Percentiles rank a stretch among this genome's conserved stretches.
Evolutionary conservation across 2,797 vertebrate species (phyloP).

Genomic region (Eupleurogrammus muticus): DNA sequence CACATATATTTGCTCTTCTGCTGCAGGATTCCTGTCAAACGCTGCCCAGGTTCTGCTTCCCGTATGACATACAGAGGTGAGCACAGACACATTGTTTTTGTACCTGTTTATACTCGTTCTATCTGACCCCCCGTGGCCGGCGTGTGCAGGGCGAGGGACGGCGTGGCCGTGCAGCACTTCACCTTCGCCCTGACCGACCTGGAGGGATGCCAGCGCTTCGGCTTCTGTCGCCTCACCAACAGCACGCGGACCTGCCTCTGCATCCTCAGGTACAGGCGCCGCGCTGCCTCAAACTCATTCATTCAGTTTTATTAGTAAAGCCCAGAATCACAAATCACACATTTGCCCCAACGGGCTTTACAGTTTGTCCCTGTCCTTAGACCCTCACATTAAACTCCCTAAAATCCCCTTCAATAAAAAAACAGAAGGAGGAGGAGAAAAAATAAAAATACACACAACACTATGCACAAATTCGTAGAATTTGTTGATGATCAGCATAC

Average conservation of each 20-base stretch:
- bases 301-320: no score
- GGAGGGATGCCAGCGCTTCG: conserved; percentile 89
- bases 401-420: no score
- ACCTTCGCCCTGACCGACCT: conserved; percentile 91
- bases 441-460: no score
- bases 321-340: no score
- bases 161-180: conserved; percentile 88
- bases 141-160: conserved; percentile 78
- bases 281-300: no score
- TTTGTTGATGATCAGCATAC: no score
- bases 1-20: conserved; percentile 2
- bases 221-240: conserved; percentile 90
- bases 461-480: no score
- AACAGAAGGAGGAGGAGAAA: no score
- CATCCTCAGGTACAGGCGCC: conserved; percentile 86
- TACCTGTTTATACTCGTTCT: background rate
- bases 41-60: conserved; percentile 91
- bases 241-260: conserved; percentile 88
- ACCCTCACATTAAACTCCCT: no score
- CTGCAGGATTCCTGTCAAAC: conserved; percentile 85
- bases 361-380: no score
- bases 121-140: background rate
- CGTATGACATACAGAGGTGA: conserved; percentile 90
- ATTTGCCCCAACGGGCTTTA: no score
- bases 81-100: background rate